Conservation (phyloP, 2,113 vertebrate species). For the Ivindomyrus marchei region DNA sequence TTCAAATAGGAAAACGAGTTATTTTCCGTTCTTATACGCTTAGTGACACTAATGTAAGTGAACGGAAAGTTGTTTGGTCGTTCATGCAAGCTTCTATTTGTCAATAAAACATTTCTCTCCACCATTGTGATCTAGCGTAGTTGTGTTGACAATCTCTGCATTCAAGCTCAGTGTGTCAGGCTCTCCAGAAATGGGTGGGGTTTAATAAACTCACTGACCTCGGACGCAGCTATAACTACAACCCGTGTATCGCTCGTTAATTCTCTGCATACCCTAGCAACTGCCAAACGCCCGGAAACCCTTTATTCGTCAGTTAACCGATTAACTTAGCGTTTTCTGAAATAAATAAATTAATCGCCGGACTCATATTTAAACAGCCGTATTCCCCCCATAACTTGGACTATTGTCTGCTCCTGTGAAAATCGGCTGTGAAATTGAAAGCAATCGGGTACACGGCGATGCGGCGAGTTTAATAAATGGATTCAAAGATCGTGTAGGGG, state of each 20-base stretch:
- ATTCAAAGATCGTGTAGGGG: background rate
- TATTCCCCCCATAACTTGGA: background rate
- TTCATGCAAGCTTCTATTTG: background rate
- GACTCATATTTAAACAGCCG: background rate
- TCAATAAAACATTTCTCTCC: background rate
- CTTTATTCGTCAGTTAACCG: background rate
- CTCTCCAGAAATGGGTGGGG: background rate
- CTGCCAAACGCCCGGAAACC: background rate
- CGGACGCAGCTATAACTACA: slow-evolving; percentile 4
- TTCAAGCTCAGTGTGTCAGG: background rate
- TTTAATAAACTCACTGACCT: slow-evolving; percentile 16
- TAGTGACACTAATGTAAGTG: background rate
- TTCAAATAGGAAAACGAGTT: background rate
- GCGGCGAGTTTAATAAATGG: background rate
- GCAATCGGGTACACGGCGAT: background rate
- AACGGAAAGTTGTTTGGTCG: background rate
- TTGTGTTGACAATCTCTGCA: background rate
- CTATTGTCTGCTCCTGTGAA: background rate
- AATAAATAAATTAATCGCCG: background rate
- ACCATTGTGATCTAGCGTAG: background rate
- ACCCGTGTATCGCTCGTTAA: background rate
- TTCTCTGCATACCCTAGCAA: background rate
- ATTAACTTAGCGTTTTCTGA: background rate
- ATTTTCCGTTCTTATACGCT: background rate
- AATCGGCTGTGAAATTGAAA: background rate